Conservation (phyloP, 2,888 invertebrate species). For the Campoplex nolae region DNA sequence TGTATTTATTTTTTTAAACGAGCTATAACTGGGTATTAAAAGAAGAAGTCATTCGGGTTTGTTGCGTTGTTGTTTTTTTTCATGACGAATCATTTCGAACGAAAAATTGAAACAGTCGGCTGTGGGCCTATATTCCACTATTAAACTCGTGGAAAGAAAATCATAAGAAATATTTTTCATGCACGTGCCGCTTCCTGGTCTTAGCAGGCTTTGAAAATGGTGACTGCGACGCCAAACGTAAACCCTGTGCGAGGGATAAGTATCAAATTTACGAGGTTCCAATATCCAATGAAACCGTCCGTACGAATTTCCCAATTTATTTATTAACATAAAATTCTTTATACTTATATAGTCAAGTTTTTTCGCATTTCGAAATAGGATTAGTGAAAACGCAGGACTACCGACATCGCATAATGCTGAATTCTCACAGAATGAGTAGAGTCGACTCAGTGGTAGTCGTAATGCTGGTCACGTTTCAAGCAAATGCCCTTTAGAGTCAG, state of each 20-base stretch:
- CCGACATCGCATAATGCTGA: conserved; percentile 12
- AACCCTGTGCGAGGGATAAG: no score
- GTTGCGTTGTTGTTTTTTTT: no score
- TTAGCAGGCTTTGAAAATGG: no score
- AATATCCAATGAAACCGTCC: no score
- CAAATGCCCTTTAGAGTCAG: conserved; percentile 61
- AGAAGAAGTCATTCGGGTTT: no score
- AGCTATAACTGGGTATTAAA: background rate
- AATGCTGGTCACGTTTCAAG: conserved; percentile 67
- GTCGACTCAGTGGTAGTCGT: conserved; percentile 10
- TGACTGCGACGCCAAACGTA: no score
- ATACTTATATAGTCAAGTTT: background rate
- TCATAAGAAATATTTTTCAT: background rate
- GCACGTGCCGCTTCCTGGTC: no score
- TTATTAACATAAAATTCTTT: background rate
- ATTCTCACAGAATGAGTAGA: background rate
- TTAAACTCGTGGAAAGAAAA: background rate
- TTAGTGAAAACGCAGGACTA: background rate
- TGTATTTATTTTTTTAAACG: background rate
- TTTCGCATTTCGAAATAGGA: background rate
- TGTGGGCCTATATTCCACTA: no score
- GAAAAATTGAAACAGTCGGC: no score
- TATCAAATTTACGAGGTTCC: no score
- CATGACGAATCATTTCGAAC: no score
- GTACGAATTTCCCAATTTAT: background rate